Evolutionary conservation across 2,113 vertebrate genomes (phyloP).

Genomic region (Trinectes maculatus): DNA sequence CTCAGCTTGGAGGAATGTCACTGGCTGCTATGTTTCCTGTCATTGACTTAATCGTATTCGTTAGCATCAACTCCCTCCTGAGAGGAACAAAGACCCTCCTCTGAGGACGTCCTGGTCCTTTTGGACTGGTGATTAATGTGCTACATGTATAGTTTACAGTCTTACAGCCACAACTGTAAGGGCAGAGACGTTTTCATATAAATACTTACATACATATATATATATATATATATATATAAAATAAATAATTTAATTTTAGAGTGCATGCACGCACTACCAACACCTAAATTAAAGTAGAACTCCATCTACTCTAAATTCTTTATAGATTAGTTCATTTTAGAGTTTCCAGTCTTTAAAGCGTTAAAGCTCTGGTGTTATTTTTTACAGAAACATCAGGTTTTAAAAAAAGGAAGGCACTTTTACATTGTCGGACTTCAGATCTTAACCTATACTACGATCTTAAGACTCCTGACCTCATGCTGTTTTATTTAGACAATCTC

Average conservation of each 20-base stretch:
- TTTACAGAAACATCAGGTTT: not conserved
- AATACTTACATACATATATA: not conserved
- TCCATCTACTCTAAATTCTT: not conserved
- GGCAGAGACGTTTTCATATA: slow-evolving; percentile 8
- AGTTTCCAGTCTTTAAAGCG: too few relatives aligned
- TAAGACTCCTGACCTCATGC: not conserved
- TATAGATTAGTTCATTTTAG: not conserved
- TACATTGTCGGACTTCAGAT: slow-evolving; percentile 1
- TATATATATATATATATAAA: not conserved
- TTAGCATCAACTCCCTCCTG: slow-evolving; percentile 71
- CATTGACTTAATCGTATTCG: slow-evolving; percentile 68
- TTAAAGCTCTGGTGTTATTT: not conserved
- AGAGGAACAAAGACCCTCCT: slow-evolving; percentile 66
- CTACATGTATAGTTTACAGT: slow-evolving; percentile 35
- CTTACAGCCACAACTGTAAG: slow-evolving; percentile 24
- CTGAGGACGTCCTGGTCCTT: slow-evolving; percentile 51
- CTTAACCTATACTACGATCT: not conserved
- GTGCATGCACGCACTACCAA: not conserved
- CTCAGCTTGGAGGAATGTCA: slow-evolving; percentile 73
- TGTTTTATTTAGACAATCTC: not conserved
- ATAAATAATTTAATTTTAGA: not conserved
- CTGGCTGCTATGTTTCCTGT: slow-evolving; percentile 67
- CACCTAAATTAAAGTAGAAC: not conserved
- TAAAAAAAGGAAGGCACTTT: not conserved
- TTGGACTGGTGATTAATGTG: slow-evolving; percentile 52